These are phyloP conservation scores for Heliconius hermathena DNA, from an alignment of 1,140 invertebrate species.

Conservation along the genomic window DNA sequence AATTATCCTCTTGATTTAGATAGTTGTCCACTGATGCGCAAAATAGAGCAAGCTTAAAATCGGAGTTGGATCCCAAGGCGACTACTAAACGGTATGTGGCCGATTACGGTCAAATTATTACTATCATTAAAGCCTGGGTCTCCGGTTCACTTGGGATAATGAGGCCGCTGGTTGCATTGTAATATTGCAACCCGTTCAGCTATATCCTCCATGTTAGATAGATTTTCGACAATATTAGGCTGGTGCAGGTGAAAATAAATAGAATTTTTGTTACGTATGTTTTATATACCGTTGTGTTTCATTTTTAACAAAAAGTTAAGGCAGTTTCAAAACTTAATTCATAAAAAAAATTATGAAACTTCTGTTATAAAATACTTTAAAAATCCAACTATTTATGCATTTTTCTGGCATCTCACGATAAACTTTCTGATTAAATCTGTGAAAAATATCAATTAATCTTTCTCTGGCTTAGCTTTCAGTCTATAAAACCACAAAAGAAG, in stretches of 20 bases:
- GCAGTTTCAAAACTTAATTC: neutral
- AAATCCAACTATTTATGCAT: neutral
- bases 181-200: conserved; percentile 56
- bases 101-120: conserved; percentile 78
- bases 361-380: neutral
- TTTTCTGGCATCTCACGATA: neutral
- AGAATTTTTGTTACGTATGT: neutral
- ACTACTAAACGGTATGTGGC: conserved; percentile 68
- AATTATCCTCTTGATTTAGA: conserved; percentile 73
- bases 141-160: conserved; percentile 61
- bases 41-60: conserved; percentile 74
- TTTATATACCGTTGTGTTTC: no score
- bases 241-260: neutral
- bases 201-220: neutral
- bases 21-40: conserved; percentile 71
- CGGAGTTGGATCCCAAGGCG: conserved; percentile 70
- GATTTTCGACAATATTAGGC: neutral
- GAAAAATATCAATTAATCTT: conserved; percentile 1
- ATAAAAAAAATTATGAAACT: neutral
- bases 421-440: neutral
- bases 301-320: no score
- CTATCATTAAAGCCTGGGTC: conserved; percentile 68
- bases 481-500: neutral
- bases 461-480: neutral
- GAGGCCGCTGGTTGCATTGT: conserved; percentile 56